Evolutionary conservation across 2,797 vertebrate genomes (phyloP).

Genomic region (Arrhamphus sclerolepis): DNA sequence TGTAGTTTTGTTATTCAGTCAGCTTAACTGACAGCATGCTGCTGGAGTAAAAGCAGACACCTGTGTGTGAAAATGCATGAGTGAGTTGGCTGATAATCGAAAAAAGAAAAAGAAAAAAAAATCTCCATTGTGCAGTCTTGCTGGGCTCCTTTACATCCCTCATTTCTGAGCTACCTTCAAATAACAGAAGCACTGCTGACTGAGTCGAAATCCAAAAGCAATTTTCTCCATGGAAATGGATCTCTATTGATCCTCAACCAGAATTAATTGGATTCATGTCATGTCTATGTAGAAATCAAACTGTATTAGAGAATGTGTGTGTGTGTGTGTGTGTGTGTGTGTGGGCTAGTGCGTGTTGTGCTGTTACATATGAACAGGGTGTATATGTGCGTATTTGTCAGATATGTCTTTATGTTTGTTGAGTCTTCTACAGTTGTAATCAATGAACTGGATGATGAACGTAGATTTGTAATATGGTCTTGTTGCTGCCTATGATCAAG

Average conservation of each 20-base stretch:
- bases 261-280: conserved; percentile 78
- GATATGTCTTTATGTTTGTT: conserved; percentile 23
- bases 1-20: conserved; percentile 21
- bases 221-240: conserved; percentile 77
- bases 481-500: conserved; percentile 63
- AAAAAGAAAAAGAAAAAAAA: conserved; percentile 33
- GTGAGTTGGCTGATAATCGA: conserved; percentile 9
- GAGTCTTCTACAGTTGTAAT: conserved; percentile 37
- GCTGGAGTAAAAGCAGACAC: conserved; percentile 18
- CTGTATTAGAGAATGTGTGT: conserved; percentile 34
- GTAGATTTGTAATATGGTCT: conserved; percentile 44
- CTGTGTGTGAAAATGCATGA: conserved; percentile 39
- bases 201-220: conserved; percentile 71
- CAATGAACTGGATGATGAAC: conserved; percentile 53
- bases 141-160: conserved; percentile 58
- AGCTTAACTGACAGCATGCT: conserved; percentile 19
- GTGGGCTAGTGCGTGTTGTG: conserved; percentile 15
- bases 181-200: conserved; percentile 70
- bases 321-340: conserved; percentile 14
- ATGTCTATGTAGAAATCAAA: conserved; percentile 70
- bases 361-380: neutral
- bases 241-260: conserved; percentile 76
- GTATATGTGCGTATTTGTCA: conserved; percentile 3
- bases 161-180: conserved; percentile 67
- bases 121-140: conserved; percentile 21